Evolutionary conservation across 2,888 invertebrate species (phyloP).

Genomic region (Drosophila rubida): DNA sequence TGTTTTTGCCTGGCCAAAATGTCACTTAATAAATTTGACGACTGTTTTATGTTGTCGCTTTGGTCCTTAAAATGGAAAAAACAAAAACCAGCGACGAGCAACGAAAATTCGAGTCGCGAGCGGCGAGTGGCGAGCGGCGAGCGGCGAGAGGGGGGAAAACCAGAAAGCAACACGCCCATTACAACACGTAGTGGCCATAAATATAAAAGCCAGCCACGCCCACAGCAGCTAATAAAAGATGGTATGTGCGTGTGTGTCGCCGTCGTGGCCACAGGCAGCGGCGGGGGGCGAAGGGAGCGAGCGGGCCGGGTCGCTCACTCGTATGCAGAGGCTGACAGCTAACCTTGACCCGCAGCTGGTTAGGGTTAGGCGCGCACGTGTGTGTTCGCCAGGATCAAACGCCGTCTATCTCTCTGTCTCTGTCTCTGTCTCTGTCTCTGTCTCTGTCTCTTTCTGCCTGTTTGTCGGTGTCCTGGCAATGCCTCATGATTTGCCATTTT

Average conservation of each 20-base stretch:
- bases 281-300: neutral
- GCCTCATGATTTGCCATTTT: slow-evolving; percentile 64
- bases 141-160: slow-evolving; percentile 18
- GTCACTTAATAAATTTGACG: slow-evolving; percentile 79
- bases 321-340: slow-evolving; percentile 26
- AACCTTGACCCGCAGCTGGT: slow-evolving; percentile 51
- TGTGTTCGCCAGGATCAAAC: slow-evolving; percentile 27
- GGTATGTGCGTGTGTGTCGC: slow-evolving; percentile 17
- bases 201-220: slow-evolving; percentile 63
- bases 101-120: neutral
- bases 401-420: slow-evolving; percentile 1
- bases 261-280: neutral
- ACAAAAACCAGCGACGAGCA: slow-evolving; percentile 1
- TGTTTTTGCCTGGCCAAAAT: slow-evolving; percentile 52
- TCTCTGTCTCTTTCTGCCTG: too few relatives aligned
- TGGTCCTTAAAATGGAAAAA: slow-evolving; percentile 54
- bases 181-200: slow-evolving; percentile 77
- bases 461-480: slow-evolving; percentile 38
- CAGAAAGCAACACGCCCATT: slow-evolving; percentile 72
- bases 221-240: slow-evolving; percentile 37
- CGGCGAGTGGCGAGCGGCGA: neutral
- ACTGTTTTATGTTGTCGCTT: slow-evolving; percentile 79
- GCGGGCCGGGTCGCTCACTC: slow-evolving; percentile 9
- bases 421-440: neutral
- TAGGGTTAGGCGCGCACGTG: slow-evolving; percentile 30